These are phyloP conservation scores for Sebastes oblongus DNA, from an alignment of 2,797 vertebrate genomes.

Conservation along the genomic window DNA sequence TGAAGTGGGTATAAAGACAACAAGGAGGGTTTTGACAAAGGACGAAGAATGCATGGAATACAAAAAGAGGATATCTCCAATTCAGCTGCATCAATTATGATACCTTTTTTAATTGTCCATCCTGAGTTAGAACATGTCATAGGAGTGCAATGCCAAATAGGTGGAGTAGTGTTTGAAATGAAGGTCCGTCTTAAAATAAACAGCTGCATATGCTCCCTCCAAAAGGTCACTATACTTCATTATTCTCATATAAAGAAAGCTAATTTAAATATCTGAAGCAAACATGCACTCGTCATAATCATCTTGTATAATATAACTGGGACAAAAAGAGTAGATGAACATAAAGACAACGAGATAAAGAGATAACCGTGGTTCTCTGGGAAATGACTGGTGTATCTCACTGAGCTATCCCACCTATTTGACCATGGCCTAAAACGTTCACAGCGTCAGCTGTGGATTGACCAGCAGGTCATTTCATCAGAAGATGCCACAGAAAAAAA, in stretches of 20 bases:
- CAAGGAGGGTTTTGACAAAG: too few species aligned
- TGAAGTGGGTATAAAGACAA: background rate
- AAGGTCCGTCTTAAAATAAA: background rate
- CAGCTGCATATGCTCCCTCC: background rate
- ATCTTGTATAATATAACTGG: background rate
- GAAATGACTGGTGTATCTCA: background rate
- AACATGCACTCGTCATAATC: background rate
- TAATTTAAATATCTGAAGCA: background rate
- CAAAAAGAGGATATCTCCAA: background rate
- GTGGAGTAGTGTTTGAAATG: background rate
- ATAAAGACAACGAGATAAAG: background rate
- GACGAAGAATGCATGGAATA: background rate
- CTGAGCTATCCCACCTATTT: background rate
- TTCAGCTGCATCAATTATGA: background rate
- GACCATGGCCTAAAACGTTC: background rate
- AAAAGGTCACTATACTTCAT: background rate
- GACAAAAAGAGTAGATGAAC: background rate
- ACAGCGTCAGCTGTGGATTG: background rate
- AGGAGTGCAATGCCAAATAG: background rate
- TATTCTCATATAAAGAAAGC: background rate
- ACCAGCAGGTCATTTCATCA: background rate
- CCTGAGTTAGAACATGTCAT: background rate
- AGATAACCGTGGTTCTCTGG: background rate
- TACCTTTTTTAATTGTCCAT: background rate
- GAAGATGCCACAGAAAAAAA: background rate